A percentile compares a stretch with the other conserved stretches of the same genome.
phyloP scores from a whole-genome alignment of 2,888 invertebrate genomes.

The Orthonevra nobilis region DNA sequence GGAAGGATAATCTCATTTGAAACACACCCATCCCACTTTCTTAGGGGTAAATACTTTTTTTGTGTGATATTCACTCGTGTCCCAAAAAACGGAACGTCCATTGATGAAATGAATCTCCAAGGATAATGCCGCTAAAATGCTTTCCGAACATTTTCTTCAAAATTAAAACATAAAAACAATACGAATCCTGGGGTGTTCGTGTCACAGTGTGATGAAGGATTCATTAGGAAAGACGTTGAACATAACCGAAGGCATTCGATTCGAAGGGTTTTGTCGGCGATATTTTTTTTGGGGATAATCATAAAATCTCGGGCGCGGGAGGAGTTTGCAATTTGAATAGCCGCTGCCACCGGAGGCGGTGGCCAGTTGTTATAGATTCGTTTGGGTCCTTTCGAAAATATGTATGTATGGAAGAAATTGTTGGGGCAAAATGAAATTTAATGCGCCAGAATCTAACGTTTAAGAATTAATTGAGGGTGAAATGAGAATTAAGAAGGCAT shows the following conservation, averaged over 20 bases:
- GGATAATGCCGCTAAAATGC: conserved; percentile 52
- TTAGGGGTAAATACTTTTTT: conserved; percentile 32
- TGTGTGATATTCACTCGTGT: conserved; percentile 34
- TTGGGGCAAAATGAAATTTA: conserved; percentile 17
- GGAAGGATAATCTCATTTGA: conserved; percentile 59
- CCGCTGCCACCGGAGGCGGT: neutral
- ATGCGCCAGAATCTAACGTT: conserved; percentile 8
- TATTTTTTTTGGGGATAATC: conserved; percentile 25
- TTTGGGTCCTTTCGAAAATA: neutral
- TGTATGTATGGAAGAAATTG: conserved; percentile 1
- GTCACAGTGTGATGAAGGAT: conserved; percentile 48
- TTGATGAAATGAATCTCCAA: conserved; percentile 52
- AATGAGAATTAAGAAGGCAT: conserved; percentile 35
- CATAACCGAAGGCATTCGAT: conserved; percentile 27
- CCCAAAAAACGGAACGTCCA: too few species aligned
- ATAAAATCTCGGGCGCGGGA: conserved; percentile 52
- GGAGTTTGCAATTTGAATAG: conserved; percentile 39
- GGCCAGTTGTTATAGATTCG: conserved; percentile 19
- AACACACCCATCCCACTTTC: conserved; percentile 38
- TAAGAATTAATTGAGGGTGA: conserved; percentile 35
- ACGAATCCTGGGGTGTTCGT: neutral
- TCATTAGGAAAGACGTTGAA: conserved; percentile 33
- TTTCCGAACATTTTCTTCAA: conserved; percentile 18
- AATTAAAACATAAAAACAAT: conserved; percentile 64
- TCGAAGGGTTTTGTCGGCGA: neutral